A percentile compares a stretch with the other conserved stretches of the same genome.
Evolutionary conservation across 2,797 vertebrate genomes (phyloP).

Genomic region (Bovichtus variegatus): DNA sequence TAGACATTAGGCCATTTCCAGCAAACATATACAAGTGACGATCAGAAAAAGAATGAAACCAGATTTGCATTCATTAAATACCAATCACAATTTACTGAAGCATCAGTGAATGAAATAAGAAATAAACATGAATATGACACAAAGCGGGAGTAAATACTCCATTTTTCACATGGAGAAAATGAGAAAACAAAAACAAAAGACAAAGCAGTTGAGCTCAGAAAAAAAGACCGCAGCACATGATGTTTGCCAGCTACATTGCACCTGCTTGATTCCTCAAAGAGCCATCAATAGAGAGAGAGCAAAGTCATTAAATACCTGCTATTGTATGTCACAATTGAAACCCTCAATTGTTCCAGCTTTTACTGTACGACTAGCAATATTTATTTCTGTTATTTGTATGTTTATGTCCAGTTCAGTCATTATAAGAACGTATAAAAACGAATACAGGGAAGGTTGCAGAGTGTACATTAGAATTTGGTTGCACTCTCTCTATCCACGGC

Average conservation of each 20-base stretch:
- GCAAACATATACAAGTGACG: slow-evolving; percentile 16
- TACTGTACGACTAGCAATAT: neutral
- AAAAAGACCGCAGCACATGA: slow-evolving; percentile 78
- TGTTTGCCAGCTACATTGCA: slow-evolving; percentile 97
- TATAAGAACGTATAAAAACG: neutral
- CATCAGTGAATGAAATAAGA: slow-evolving; percentile 23
- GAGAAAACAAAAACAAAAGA: slow-evolving; percentile 14
- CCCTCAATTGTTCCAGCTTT: neutral
- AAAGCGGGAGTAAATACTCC: slow-evolving; percentile 22
- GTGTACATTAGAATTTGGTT: neutral
- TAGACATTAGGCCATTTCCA: slow-evolving; percentile 30
- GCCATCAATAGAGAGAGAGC: slow-evolving; percentile 78
- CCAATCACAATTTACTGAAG: slow-evolving; percentile 3
- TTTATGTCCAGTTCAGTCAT: neutral
- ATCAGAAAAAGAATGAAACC: slow-evolving; percentile 11
- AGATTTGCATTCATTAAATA: neutral
- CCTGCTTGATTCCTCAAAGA: slow-evolving; percentile 46
- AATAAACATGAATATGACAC: slow-evolving; percentile 48
- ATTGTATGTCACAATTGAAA: neutral
- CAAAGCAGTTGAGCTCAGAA: slow-evolving; percentile 22
- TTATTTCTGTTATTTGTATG: neutral
- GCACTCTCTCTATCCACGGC: slow-evolving; percentile 74
- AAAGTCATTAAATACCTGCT: neutral
- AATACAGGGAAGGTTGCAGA: neutral
- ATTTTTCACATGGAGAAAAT: slow-evolving; percentile 26